Base-by-base conservation (phyloP, 2,888 invertebrate species). In the Keiferia lycopersicella region DNA sequence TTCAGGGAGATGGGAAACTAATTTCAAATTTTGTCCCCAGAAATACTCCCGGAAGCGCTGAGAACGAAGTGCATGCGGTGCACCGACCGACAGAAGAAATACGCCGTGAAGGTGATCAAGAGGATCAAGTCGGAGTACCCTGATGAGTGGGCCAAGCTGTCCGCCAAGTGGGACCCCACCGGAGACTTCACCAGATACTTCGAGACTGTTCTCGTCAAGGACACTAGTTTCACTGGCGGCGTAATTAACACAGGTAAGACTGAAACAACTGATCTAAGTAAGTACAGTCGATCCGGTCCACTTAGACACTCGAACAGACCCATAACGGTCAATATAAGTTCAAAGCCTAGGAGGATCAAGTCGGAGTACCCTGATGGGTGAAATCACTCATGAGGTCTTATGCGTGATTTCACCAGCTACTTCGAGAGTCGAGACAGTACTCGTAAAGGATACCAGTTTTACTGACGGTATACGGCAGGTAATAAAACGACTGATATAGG, bases 371-470 rank as follows among this genome's bases (percentile, higher is more conserved):
- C 93, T 0, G 89, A 90, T 0, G 95, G 95, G 71, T 96, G 95
- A 95, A n/a, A n/a, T n/a, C n/a, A n/a, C n/a, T n/a, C n/a, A 92
- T 96, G 95, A 90, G 96, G 96, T 78, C 95, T 96, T 2, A 93
- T 94, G 12, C 95, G 95, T 0, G 93, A 94, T 78, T 90, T 91
- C 75, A 92, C 92, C 0, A 80, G 88, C 66, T 91, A 88, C 78
- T 91, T 91, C 73, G 91, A 91, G 65, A 86, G 91, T 91, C 73
- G 91, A 91, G 65, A 86, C 84, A 68, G 86, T 79, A 69, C 76
- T 91, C 0, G 83, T 84, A 1, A 90, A 88, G 64, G 88, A 90
- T 65, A 66, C 76, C 48, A 66, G 76, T 45, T 91, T 84, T 53
- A 90, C 89, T 64, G 79, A 78, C 62, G 82, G 82, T 61, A 79